Percentiles rank a stretch among this genome's conserved stretches.
These are phyloP conservation scores for Lingula anatina DNA, from an alignment of 2,888 invertebrate genomes.

Conservation along the genomic window DNA sequence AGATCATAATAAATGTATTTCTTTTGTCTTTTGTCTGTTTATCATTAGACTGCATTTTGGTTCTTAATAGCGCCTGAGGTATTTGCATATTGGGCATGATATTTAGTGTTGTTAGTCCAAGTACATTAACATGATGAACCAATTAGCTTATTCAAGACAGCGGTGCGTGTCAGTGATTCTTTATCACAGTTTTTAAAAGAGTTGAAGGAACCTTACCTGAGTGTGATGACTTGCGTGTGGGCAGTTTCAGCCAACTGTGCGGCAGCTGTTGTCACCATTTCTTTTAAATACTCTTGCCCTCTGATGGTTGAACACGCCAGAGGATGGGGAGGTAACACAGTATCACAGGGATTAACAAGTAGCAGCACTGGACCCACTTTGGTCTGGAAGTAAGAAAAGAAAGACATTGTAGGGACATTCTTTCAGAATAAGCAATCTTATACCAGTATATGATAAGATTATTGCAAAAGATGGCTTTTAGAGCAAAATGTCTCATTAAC, in stretches of 20 bases:
- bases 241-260: conserved; percentile 91
- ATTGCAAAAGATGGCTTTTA: too few relatives aligned
- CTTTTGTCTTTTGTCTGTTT: too few relatives aligned
- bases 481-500: too few relatives aligned
- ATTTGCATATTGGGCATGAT: not conserved
- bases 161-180: too few relatives aligned
- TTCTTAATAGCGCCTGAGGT: not conserved
- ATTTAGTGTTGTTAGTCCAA: too few relatives aligned
- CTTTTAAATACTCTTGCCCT: conserved; percentile 76
- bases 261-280: conserved; percentile 86
- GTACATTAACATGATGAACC: too few relatives aligned
- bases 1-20: too few relatives aligned
- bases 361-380: conserved; percentile 87
- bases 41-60: not conserved
- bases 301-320: conserved; percentile 72
- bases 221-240: conserved; percentile 89
- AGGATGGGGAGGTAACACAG: conserved; percentile 45
- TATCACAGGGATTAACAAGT: conserved; percentile 83
- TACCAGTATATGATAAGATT: too few relatives aligned
- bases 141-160: too few relatives aligned
- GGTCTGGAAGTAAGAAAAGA: conserved; percentile 66
- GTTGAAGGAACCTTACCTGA: too few relatives aligned
- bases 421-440: not conserved
- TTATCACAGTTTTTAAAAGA: too few relatives aligned
- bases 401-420: not conserved